Evolutionary conservation across 2,888 invertebrate species (phyloP), one percentile per base, ranked within the genome.

Genomic region (Sesia bembeciformis): DNA sequence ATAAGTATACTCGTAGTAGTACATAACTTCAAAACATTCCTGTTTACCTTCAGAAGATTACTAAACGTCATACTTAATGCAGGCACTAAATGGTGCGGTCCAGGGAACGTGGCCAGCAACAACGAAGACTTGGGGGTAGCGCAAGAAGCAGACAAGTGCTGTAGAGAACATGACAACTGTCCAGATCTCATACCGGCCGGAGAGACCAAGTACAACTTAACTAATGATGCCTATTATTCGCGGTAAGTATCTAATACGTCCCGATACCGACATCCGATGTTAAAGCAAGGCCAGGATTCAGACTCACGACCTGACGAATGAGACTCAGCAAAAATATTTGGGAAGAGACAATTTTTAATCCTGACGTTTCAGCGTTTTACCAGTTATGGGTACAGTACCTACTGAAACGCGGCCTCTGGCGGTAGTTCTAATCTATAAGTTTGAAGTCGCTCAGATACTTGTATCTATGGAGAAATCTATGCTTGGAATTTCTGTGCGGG

Each of bases 21-120:
- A 23, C 23, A 23, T 23, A 23, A 6, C 42, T 42, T 42, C 42
- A 42, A 6, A 6, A 42, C 42, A 5, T 42, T 42, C 42, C 7
- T 42, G 7, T 42, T 42, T 42, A 7, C 42, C 42, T 7, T 42
- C 7, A 6, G 42, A 42, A 42, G 42, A 23, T 23, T 23, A 23
- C 23, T 23, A 23, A 23, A 23, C 23, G 23, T 23, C 23, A 23
- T n/a, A 43, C 8, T 43, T 43, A 38, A 52, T 46, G 40, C 79
- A 90, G 95, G 95, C 3, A 95, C 95, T 0, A 95, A 95, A 80
- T 96, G 95, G 95, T 95, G 95, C 67, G 95, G 95, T 0, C 86
- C 93, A 0, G 95, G 95, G 3, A 92, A 92, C 66, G 72, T 90
- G 6, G 94, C 95, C 0, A 77, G 80, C 0, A 81, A 87, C 62